These are phyloP conservation scores for Borostomias antarcticus DNA, from an alignment of 2,797 vertebrate genomes.

Conservation along the genomic window DNA sequence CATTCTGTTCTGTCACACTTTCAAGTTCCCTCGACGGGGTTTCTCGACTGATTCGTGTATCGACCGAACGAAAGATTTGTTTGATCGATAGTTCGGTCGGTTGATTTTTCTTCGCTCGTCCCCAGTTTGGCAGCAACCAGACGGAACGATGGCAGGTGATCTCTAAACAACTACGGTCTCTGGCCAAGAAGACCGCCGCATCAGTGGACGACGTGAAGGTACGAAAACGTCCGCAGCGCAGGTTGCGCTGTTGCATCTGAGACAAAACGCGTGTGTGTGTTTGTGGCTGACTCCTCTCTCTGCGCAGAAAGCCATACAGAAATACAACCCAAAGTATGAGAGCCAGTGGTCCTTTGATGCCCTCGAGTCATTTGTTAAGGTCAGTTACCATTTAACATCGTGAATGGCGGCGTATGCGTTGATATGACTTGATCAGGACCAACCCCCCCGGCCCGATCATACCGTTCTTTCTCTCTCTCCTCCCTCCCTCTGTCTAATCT, in stretches of 20 bases:
- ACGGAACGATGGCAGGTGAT: constrained; percentile 43
- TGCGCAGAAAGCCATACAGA: constrained; percentile 56
- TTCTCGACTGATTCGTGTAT: background rate
- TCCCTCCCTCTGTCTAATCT: constrained; percentile 13
- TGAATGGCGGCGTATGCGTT: background rate
- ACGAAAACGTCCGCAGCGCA: background rate
- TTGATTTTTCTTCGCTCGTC: no score
- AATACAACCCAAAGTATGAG: constrained; percentile 62
- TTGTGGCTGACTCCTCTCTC: background rate
- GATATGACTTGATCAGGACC: background rate
- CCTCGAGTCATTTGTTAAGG: constrained; percentile 50
- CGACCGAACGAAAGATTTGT: background rate
- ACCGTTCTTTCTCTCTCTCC: background rate
- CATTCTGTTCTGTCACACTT: background rate
- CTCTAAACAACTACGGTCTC: constrained; percentile 14
- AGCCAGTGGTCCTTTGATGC: constrained; percentile 64
- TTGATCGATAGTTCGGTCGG: background rate
- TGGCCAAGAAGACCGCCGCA: constrained; percentile 13
- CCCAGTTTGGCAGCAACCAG: rapidly evolving
- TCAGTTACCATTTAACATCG: constrained; percentile 37
- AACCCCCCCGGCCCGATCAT: background rate
- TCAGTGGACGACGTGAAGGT: constrained; percentile 53
- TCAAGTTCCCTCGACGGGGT: background rate
- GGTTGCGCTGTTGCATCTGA: background rate
- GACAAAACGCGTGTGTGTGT: background rate